Conservation (phyloP, 1,140 invertebrate species). For the Danaus melanippus region DNA sequence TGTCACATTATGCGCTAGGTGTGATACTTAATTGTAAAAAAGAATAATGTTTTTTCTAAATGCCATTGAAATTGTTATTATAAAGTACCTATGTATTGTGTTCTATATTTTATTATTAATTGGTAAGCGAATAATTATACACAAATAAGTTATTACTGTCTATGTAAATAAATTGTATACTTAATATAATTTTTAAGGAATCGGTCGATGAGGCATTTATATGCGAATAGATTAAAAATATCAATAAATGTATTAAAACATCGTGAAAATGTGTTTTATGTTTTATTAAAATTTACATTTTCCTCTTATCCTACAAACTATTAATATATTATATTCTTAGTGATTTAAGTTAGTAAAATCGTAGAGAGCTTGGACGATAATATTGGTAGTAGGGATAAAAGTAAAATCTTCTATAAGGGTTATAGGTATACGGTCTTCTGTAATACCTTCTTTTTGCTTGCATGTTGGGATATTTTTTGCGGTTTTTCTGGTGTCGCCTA, state of each 20-base stretch:
- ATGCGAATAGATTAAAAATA: constrained; percentile 18
- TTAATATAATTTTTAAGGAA: constrained; percentile 7
- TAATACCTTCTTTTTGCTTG: constrained; percentile 35
- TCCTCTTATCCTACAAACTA: not conserved
- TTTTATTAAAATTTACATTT: constrained; percentile 14
- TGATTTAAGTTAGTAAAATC: constrained; percentile 36
- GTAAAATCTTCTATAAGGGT: constrained; percentile 23
- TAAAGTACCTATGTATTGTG: constrained; percentile 9
- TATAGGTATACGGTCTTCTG: constrained; percentile 30
- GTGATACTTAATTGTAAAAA: constrained; percentile 10
- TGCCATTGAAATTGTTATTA: not conserved
- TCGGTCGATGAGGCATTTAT: constrained; percentile 9
- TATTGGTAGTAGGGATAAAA: constrained; percentile 45
- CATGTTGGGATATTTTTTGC: constrained; percentile 10
- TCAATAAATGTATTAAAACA: constrained; percentile 45
- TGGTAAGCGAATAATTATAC: constrained; percentile 15
- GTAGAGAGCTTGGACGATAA: constrained; percentile 53
- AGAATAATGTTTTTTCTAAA: not conserved
- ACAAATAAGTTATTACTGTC: constrained; percentile 11
- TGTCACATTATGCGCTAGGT: not conserved
- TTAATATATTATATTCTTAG: constrained; percentile 5
- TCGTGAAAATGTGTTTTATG: constrained; percentile 16
- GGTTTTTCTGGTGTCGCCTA: constrained; percentile 33
- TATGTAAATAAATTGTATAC: constrained; percentile 17
- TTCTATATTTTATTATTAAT: constrained; percentile 11